phyloP scores from a whole-genome alignment of 1,140 invertebrate species.

The Hyles euphorbiae region DNA sequence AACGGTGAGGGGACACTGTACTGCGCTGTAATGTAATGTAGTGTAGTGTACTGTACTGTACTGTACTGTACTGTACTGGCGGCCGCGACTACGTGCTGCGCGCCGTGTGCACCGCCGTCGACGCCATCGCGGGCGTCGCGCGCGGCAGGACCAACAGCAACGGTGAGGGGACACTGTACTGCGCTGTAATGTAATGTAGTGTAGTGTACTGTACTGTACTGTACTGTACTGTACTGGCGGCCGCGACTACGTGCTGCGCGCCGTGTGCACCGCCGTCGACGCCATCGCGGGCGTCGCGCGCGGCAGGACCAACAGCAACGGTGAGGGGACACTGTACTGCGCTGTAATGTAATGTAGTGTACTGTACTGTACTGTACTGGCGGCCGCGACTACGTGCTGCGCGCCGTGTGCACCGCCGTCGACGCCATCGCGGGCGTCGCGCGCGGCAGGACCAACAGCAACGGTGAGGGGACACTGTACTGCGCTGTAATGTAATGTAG shows the following conservation, averaged over 20 bases:
- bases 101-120: constrained; percentile 96
- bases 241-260: constrained; percentile 95
- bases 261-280: constrained; percentile 96
- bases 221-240: too few species aligned
- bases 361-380: too few species aligned
- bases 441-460: constrained; percentile 83
- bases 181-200: too few species aligned
- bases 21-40: too few species aligned
- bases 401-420: constrained; percentile 96
- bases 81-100: constrained; percentile 96
- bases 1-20: constrained; percentile 4
- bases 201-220: too few species aligned
- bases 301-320: constrained; percentile 79
- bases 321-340: not conserved
- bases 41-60: too few species aligned
- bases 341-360: too few species aligned
- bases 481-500: too few species aligned
- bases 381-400: constrained; percentile 95
- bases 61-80: too few species aligned
- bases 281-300: constrained; percentile 96
- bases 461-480: constrained; percentile 3
- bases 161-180: constrained; percentile 4
- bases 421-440: constrained; percentile 96
- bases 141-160: constrained; percentile 83
- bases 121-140: constrained; percentile 95